Base-by-base conservation (phyloP, 2,888 invertebrate species). In the Nomada ruficornis region DNA sequence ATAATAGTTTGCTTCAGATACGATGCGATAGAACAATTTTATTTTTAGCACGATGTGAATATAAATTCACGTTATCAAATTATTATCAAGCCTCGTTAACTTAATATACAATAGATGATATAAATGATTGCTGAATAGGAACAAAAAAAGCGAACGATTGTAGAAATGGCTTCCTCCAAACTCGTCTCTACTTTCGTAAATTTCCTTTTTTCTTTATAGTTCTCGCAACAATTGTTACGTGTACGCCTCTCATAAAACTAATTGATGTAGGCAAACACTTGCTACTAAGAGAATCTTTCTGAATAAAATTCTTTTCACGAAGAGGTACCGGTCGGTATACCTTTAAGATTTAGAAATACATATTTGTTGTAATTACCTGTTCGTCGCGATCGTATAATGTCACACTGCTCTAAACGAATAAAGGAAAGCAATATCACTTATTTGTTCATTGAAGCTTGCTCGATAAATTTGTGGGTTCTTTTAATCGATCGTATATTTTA, bases 321-420 rank as follows among this genome's bases (percentile, higher is more conserved):
- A 55, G 4, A 47, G 9, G 29, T 18, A 7, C 26, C 26, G n/a
- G 13, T 23, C 36, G 18, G 42, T 9, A 42, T 20, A 20, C 15
- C 15, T 59, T 52, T 54, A 60, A 75, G 26, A 3, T 2, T 62
- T 52, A 26, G 20, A n/a, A 44, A 29, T 55, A n/a, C n/a, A n/a
- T n/a, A 52, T 59, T 64, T 42, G 44, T 64, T 15, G 26, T 62
- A 50, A 69, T 11, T 77, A 57, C 26, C 44, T 67, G 20, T 68
- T 63, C 70, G 42, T 60, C 42, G 64, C n/a, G 26, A 70, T 79
- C 69, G 77, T 83, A 77, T 42, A 85, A 80, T 82, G 77, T 83
- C 77, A 80, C 86, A 75, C 42, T 68, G 82, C 74, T 71, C 23
- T 55, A 57, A 82, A 47, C 65, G 50, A 64, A 70, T 74, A 65